Evolutionary conservation across 92 coral and sea anemone species (phyloP).

Genomic region (Zoanthus solanderi): DNA sequence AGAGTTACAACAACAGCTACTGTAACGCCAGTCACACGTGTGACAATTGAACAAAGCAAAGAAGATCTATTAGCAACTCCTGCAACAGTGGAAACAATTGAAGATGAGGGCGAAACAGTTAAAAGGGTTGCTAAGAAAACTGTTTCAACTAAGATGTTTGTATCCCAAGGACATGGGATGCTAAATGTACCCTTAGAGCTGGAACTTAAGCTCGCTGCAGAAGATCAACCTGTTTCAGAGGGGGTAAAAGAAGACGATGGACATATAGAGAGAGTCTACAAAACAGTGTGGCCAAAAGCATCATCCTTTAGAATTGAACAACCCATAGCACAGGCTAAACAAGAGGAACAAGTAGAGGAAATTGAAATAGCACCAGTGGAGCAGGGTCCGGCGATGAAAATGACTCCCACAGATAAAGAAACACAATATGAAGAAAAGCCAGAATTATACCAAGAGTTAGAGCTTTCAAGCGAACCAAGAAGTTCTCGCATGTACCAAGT

Average conservation of each 20-base stretch:
- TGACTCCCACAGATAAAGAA: constrained; percentile 32
- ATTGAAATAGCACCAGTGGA: constrained; percentile 34
- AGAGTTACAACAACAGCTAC: constrained; percentile 19
- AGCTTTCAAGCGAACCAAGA: constrained; percentile 24
- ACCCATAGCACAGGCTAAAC: background rate
- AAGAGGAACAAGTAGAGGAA: constrained; percentile 5
- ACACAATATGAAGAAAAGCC: constrained; percentile 45
- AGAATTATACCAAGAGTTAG: constrained; percentile 46
- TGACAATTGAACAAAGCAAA: constrained; percentile 29
- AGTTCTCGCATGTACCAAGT: constrained; percentile 53
- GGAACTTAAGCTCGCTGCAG: constrained; percentile 29
- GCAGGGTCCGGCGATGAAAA: constrained; percentile 22
- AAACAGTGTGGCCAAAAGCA: constrained; percentile 29
- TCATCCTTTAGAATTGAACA: constrained; percentile 17
- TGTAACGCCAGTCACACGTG: constrained; percentile 32
- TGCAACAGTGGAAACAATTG: background rate
- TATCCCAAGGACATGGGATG: constrained; percentile 1
- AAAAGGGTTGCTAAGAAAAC: constrained; percentile 16
- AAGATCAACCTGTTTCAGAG: background rate
- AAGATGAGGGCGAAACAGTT: constrained; percentile 24
- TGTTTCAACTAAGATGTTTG: constrained; percentile 23
- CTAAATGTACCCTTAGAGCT: constrained; percentile 33
- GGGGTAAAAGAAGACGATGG: constrained; percentile 3
- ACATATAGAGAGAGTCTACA: constrained; percentile 20
- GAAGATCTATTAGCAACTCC: constrained; percentile 16